Base-by-base conservation (phyloP, 92 coral and sea anemone genomes). In the Porites evermanni region DNA sequence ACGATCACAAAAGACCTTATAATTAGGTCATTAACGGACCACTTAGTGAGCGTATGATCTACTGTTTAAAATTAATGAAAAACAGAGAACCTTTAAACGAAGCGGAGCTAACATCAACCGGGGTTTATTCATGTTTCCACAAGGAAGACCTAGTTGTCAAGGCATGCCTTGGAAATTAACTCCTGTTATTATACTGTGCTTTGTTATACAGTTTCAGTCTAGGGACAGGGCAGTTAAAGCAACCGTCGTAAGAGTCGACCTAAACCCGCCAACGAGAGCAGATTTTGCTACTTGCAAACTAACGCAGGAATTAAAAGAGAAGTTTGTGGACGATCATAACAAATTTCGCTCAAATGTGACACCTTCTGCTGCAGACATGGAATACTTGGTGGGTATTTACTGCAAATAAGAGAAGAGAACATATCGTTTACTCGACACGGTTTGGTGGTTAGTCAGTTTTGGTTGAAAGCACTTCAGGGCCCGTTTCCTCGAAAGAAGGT, bases 341-440 rank as follows among this genome's bases (percentile, higher is more conserved):
- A 70, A 58, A 38, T 81, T 64, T 47, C 87, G 95, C 1, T 89
- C 90, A 50, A 73, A 70, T 66, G 95, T 92, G 44, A n/a, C 53
- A 26, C 95, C 95, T 5, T 67, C 80, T 7, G 95, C 95, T 6
- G 95, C 95, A 19, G 90, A 92, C 71, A 92, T 92, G 92, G 90
- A 92, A 68, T 92, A 89, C 70, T 56, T 89, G 92, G 95, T 92
- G 67, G 85, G 77, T 16, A 54, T 38, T 38, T 38, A 38, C 47
- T 38, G 47, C 5, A 3, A 38, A 38, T 38, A 38, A 4, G 47
- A 38, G 47, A 38, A 38, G 47, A 38, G 2, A 38, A 38, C 6
- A 38, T 38, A 38, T 38, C 47, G 47, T 38, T 38, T 38, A 38
- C 47, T 38, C 6, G 47, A 38, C 47, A 38, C 47, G 5, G 47